Conservation (phyloP, 2,113 vertebrate species). For the Noctilio leporinus region DNA sequence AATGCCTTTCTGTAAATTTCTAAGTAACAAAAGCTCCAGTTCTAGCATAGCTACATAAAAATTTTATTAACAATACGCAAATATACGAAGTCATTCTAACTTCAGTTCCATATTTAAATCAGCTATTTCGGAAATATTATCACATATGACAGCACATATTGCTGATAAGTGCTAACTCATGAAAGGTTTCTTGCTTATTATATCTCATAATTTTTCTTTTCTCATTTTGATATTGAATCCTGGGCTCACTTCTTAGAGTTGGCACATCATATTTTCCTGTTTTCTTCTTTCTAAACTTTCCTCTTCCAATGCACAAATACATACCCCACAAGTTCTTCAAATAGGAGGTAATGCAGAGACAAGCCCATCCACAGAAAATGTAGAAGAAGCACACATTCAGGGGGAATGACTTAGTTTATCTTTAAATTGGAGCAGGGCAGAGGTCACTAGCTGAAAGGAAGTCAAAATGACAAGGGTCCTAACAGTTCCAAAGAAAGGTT, state of each 20-base stretch:
- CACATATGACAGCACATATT: background rate
- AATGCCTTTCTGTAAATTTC: background rate
- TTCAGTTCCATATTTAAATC: background rate
- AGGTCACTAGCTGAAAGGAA: constrained; percentile 68
- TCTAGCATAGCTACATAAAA: background rate
- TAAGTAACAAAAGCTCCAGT: background rate
- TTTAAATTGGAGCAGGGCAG: constrained; percentile 68
- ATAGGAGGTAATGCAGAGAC: background rate
- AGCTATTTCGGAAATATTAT: background rate
- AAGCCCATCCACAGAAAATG: background rate
- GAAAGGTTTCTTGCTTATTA: background rate
- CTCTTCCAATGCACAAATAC: background rate
- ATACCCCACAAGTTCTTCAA: background rate
- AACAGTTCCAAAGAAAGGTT: constrained; percentile 47
- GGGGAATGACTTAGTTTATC: constrained; percentile 63
- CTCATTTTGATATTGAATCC: background rate
- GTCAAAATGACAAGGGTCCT: constrained; percentile 53
- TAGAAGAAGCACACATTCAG: constrained; percentile 10
- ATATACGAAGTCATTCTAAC: background rate
- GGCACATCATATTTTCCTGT: background rate
- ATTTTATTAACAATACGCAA: background rate
- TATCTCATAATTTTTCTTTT: background rate
- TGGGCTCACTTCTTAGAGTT: background rate
- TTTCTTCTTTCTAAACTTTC: background rate
- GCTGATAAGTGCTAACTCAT: background rate